Base-by-base conservation (phyloP, 2,797 vertebrate genomes). In the Pseudochromis fuscus region DNA sequence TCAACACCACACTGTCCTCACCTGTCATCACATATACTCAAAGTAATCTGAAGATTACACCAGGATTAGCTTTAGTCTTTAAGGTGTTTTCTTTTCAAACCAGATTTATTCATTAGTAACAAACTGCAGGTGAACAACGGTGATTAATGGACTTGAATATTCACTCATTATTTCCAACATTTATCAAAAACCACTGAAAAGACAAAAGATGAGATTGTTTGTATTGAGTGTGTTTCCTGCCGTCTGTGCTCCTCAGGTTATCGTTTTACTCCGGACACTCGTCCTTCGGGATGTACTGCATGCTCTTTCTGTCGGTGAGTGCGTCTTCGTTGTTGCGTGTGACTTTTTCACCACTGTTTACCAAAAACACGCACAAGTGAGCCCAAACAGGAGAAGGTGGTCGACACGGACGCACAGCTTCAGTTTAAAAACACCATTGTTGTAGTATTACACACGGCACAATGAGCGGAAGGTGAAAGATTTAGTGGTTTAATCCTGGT, bases 251-350 rank as follows among this genome's bases (percentile, higher is more conserved):
- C 57, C 80, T 50, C 85, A 99, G 98, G 88, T 84, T 99, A 50
- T 99, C 98, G 0, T 99, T 99, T 91, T 99, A 98, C 89, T 99
- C 98, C 0, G 98, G 98, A 62, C 98, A 99, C 92, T 98, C 98
- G 1, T 97, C 98, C 0, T 99, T 99, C 67, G 97, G 97, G 80
- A 99, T 99, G 97, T 99, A 99, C 94, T 97, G 95, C 92, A 97
- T 98, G 97, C 92, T 99, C 80, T 99, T 98, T 74, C 84, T 98
- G 77, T 96, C 97, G 88, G 98, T 99, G 93, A 99, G 97, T 97
- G 64, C 27, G 13, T 18, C 1, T 1, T 35, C 18, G 0, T 40
- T 3, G 21, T 13, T n/a, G 5, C 38, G 4, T 67, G 73, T 61
- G 58, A 78, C 50, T 9, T 21, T 23, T n/a, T n/a, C n/a, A n/a